These are phyloP conservation scores for Phaedon cochleariae DNA, from an alignment of 2,888 invertebrate species.

Conservation along the genomic window DNA sequence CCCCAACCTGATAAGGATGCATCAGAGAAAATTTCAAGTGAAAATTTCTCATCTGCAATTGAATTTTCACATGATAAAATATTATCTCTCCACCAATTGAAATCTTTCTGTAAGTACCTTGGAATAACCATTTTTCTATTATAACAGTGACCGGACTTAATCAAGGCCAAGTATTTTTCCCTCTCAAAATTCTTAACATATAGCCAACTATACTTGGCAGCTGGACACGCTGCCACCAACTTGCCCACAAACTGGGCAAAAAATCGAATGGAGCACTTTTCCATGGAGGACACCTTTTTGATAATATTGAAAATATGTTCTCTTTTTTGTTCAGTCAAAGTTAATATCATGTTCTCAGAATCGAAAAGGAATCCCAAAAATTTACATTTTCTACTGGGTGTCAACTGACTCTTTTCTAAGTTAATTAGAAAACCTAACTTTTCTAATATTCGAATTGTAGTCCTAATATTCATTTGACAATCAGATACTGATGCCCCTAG, in stretches of 20 bases:
- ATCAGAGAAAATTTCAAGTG: slow-evolving; percentile 31
- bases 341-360: slow-evolving; percentile 22
- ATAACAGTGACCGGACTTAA: slow-evolving; percentile 13
- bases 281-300: not conserved
- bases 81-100: slow-evolving; percentile 32
- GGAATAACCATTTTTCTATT: slow-evolving; percentile 24
- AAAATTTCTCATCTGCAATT: not conserved
- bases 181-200: slow-evolving; percentile 31
- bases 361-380: slow-evolving; percentile 31
- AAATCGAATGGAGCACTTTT: slow-evolving; percentile 35
- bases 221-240: slow-evolving; percentile 41
- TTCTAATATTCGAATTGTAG: slow-evolving; percentile 15
- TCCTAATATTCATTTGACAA: slow-evolving; percentile 21
- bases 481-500: slow-evolving; percentile 18
- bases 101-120: slow-evolving; percentile 16
- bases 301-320: slow-evolving; percentile 1
- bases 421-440: slow-evolving; percentile 35
- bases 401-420: slow-evolving; percentile 22
- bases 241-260: slow-evolving; percentile 37
- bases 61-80: not conserved
- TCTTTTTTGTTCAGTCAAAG: slow-evolving; percentile 24
- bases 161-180: slow-evolving; percentile 31
- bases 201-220: slow-evolving; percentile 42
- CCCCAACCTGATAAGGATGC: slow-evolving; percentile 29
- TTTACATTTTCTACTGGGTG: slow-evolving; percentile 16